A percentile compares a stretch with the other conserved stretches of the same genome.
phyloP scores from a whole-genome alignment of 1,140 invertebrate species.

The Ceratina japonica region DNA sequence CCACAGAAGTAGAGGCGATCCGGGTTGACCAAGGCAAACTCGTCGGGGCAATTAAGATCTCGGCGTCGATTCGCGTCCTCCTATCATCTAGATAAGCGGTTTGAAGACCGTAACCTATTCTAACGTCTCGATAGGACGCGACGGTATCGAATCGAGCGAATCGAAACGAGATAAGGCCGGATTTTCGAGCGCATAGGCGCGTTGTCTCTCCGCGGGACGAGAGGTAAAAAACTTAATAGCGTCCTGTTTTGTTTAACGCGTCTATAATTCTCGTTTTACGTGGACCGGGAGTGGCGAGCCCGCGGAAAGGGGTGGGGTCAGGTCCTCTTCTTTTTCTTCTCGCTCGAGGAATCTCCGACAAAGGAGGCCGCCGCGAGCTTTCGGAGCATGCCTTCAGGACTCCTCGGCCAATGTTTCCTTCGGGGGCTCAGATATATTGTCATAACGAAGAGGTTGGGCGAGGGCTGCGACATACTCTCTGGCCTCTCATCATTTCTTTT shows the following conservation, averaged over 20 bases:
- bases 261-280: constrained; percentile 53
- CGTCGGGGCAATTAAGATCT: constrained; percentile 18
- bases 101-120: not conserved
- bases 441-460: constrained; percentile 63
- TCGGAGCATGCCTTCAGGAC: constrained; percentile 68
- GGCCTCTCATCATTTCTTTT: constrained; percentile 17
- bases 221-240: constrained; percentile 60
- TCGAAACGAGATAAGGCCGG: not conserved
- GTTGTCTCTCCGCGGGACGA: constrained; percentile 11
- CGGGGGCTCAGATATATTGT: constrained; percentile 64
- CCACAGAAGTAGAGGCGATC: no score
- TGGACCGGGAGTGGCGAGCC: constrained; percentile 10
- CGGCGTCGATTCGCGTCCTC: not conserved
- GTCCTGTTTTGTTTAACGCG: constrained; percentile 59
- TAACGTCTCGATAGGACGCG: not conserved
- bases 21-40: not conserved
- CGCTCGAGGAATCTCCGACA: constrained; percentile 76
- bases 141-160: not conserved
- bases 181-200: constrained; percentile 18
- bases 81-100: not conserved
- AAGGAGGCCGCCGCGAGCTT: constrained; percentile 72
- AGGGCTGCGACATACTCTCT: constrained; percentile 45
- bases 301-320: not conserved
- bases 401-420: constrained; percentile 71
- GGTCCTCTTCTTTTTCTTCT: constrained; percentile 57